Percentiles rank a stretch among this genome's conserved stretches.
Evolutionary conservation across 2,113 vertebrate genomes (phyloP).

Genomic region (Papio anubis): DNA sequence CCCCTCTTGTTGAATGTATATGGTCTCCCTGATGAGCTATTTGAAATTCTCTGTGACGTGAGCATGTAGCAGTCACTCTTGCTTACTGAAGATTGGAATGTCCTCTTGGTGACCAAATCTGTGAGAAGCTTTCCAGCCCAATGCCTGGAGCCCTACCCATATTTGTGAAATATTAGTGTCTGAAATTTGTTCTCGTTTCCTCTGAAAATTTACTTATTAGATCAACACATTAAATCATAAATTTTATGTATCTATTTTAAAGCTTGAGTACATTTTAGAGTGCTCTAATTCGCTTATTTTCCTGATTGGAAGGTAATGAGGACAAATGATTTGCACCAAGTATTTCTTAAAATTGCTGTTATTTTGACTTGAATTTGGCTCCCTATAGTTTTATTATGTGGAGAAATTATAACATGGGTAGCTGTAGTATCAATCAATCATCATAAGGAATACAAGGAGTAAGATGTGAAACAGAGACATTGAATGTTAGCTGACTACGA

Average conservation of each 20-base stretch:
- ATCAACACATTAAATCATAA: neutral
- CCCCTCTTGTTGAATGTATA: conserved; percentile 25
- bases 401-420: neutral
- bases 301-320: neutral
- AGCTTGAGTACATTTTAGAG: neutral
- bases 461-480: neutral
- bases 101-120: neutral
- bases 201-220: conserved; percentile 42
- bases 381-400: neutral
- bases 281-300: neutral
- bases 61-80: neutral
- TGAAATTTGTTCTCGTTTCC: neutral
- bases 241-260: neutral
- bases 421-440: neutral
- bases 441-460: neutral
- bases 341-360: neutral
- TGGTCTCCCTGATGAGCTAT: conserved; percentile 67
- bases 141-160: neutral
- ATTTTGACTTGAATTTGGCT: neutral
- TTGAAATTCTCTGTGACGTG: conserved; percentile 66
- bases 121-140: neutral
- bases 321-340: neutral
- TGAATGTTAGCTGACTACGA: neutral
- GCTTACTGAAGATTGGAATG: conserved; percentile 12
- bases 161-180: neutral